A percentile compares a stretch with the other conserved stretches of the same genome.
Evolutionary conservation across 2,113 vertebrate genomes (phyloP).

Genomic region (Hipposideros armiger): DNA sequence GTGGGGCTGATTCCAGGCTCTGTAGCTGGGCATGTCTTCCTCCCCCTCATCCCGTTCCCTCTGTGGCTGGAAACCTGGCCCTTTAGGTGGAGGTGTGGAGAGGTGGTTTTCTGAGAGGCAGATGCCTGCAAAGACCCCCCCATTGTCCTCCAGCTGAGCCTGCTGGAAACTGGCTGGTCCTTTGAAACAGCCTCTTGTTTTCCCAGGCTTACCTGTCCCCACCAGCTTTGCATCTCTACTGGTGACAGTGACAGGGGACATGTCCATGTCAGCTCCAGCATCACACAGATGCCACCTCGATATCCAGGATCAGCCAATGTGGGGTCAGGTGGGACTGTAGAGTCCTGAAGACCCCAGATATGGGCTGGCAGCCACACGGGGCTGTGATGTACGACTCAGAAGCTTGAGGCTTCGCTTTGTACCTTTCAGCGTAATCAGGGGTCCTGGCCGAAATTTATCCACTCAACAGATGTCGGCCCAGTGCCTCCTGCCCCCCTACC

Average conservation of each 20-base stretch:
- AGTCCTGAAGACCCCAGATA: not conserved
- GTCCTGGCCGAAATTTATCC: not conserved
- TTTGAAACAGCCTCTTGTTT: not conserved
- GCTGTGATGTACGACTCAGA: not conserved
- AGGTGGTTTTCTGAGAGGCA: not conserved
- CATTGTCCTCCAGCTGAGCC: not conserved
- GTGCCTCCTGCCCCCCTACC: not conserved
- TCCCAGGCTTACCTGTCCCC: not conserved
- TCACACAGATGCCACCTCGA: not conserved
- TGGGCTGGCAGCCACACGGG: not conserved
- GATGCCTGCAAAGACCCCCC: not conserved
- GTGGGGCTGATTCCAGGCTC: not conserved
- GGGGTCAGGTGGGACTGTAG: not conserved
- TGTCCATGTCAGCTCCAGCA: not conserved
- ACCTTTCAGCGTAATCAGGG: not conserved
- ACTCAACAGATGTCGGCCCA: not conserved
- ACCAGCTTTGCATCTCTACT: not conserved
- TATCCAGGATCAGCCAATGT: not conserved
- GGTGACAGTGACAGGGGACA: not conserved
- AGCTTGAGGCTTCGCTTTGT: not conserved
- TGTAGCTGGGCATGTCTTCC: not conserved
- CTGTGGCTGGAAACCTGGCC: not conserved
- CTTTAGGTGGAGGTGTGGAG: not conserved
- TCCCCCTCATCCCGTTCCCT: not conserved
- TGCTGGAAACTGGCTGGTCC: not conserved